Percentiles rank a stretch among this genome's conserved stretches.
These are phyloP conservation scores for Xestia c-nigrum DNA, from an alignment of 2,888 invertebrate species.

Conservation along the genomic window DNA sequence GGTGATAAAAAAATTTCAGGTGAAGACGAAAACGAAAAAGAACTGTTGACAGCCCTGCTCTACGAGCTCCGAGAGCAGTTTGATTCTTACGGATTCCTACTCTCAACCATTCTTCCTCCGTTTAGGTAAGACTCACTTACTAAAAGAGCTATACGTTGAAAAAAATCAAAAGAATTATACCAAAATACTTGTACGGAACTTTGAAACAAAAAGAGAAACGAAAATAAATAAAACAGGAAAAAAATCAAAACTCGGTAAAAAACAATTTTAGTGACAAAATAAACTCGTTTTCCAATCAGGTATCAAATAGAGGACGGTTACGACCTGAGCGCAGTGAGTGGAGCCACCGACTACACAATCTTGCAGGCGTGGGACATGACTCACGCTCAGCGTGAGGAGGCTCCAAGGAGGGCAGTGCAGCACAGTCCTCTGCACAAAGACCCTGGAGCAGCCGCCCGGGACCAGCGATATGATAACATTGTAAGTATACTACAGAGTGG, in stretches of 20 bases:
- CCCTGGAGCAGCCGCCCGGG: slow-evolving; percentile 83
- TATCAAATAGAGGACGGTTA: slow-evolving; percentile 92
- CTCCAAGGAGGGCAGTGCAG: slow-evolving; percentile 86
- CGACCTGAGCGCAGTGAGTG: slow-evolving; percentile 91
- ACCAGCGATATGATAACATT: slow-evolving; percentile 87
- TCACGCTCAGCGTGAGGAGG: slow-evolving; percentile 83
- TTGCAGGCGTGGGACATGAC: slow-evolving; percentile 92
- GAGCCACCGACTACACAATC: slow-evolving; percentile 92
- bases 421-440: slow-evolving; percentile 88
- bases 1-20: slow-evolving; percentile 71
- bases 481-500: slow-evolving; percentile 68
- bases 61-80: slow-evolving; percentile 92
- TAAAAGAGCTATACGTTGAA: not conserved
- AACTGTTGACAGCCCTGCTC: slow-evolving; percentile 89
- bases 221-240: not conserved
- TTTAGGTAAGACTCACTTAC: slow-evolving; percentile 82
- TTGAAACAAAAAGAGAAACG: not conserved
- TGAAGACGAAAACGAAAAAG: slow-evolving; percentile 89
- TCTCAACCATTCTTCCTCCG: slow-evolving; percentile 91
- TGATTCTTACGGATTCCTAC: slow-evolving; percentile 88
- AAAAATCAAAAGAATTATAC: not conserved
- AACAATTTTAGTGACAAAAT: not conserved
- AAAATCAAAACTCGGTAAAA: not conserved
- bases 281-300: slow-evolving; percentile 63
- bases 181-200: too few species aligned